Evolutionary conservation across 2,797 vertebrate genomes (phyloP).

Genomic region (Tympanoctomys barrerae): DNA sequence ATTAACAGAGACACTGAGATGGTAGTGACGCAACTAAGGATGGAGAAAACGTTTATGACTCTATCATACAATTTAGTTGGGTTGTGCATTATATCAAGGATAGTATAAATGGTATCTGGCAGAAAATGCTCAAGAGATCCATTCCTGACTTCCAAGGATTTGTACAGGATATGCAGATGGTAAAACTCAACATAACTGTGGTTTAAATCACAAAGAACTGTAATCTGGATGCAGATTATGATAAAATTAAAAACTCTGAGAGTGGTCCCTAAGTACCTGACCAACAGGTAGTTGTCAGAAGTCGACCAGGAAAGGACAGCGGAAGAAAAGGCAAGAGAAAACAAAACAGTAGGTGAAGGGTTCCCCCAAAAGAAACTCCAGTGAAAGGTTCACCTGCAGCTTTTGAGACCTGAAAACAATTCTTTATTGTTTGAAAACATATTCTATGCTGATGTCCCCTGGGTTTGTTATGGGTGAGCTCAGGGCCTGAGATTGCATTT

Average conservation of each 20-base stretch:
- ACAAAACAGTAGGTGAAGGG: not conserved
- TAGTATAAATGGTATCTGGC: not conserved
- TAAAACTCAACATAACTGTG: not conserved
- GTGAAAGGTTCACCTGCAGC: not conserved
- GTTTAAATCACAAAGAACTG: not conserved
- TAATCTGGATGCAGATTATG: too few relatives aligned
- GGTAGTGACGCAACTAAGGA: not conserved
- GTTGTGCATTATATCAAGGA: not conserved
- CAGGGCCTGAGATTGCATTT: too few relatives aligned
- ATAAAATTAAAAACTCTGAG: not conserved
- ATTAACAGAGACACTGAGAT: not conserved
- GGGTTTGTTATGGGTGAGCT: too few relatives aligned
- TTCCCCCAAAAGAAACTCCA: not conserved
- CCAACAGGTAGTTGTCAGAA: too few relatives aligned
- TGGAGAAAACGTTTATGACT: not conserved
- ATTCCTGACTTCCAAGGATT: not conserved
- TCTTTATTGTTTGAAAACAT: not conserved
- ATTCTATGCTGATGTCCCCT: too few relatives aligned
- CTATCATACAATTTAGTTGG: not conserved
- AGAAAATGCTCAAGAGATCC: not conserved
- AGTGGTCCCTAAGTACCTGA: not conserved
- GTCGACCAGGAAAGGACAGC: not conserved
- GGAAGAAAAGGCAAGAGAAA: not conserved
- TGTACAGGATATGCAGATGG: not conserved
- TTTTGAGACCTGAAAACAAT: not conserved